Percentiles rank a stretch among this genome's conserved stretches.
Evolutionary conservation across 2,797 vertebrate genomes (phyloP).

Genomic region (Amblyopsis hoosieri): DNA sequence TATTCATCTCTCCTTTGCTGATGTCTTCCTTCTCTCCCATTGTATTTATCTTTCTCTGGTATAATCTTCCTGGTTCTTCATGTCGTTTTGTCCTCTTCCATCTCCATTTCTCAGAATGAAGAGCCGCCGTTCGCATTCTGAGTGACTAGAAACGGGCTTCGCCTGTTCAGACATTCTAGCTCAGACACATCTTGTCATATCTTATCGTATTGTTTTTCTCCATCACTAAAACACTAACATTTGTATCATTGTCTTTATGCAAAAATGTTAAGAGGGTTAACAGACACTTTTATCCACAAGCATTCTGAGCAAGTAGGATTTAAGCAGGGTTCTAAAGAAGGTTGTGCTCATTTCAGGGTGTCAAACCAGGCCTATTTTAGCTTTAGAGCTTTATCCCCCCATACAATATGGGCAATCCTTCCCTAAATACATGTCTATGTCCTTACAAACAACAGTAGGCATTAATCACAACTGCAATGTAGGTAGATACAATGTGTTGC

Average conservation of each 20-base stretch:
- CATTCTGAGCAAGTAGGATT: too few relatives aligned
- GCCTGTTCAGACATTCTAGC: slow-evolving; percentile 53
- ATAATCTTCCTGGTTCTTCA: not conserved
- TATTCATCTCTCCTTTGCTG: slow-evolving; percentile 21
- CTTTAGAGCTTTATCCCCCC: too few relatives aligned
- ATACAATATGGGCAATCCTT: too few relatives aligned
- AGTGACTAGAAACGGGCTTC: slow-evolving; percentile 46
- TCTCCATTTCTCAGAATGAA: slow-evolving; percentile 16
- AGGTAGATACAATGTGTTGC: too few relatives aligned
- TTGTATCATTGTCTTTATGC: slow-evolving; percentile 18
- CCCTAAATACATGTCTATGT: too few relatives aligned
- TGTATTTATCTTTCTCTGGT: slow-evolving; percentile 19
- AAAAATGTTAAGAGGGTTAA: too few relatives aligned
- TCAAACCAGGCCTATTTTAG: too few relatives aligned
- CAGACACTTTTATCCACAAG: too few relatives aligned
- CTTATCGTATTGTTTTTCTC: slow-evolving; percentile 41
- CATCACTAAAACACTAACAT: slow-evolving; percentile 20
- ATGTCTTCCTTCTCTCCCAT: slow-evolving; percentile 50
- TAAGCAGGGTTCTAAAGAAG: too few relatives aligned
- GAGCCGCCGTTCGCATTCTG: slow-evolving; percentile 23
- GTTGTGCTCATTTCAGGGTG: too few relatives aligned
- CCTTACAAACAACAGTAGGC: too few relatives aligned
- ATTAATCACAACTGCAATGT: too few relatives aligned
- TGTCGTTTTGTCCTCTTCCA: not conserved
- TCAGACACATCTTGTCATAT: slow-evolving; percentile 58